phyloP scores from a whole-genome alignment of 2,888 invertebrate species.

The Eupithecia subfuscata region DNA sequence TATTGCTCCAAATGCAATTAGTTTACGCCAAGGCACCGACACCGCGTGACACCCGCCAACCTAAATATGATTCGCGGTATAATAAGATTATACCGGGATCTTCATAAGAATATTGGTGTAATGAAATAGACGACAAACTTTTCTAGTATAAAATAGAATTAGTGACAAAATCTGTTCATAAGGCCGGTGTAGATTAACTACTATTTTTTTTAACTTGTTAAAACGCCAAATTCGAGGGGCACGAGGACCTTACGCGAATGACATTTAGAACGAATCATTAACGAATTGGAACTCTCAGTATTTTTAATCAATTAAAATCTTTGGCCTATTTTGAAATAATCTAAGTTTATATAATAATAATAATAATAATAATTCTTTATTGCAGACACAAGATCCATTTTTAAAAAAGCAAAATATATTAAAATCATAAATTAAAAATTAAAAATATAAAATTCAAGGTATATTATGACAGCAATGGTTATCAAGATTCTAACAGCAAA shows the following conservation, averaged over 20 bases:
- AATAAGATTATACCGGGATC: slow-evolving; percentile 74
- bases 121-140: slow-evolving; percentile 56
- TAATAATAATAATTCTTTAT: no score
- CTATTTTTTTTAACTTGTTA: not conserved
- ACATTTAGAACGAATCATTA: not conserved
- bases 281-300: not conserved
- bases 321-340: not conserved
- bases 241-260: not conserved
- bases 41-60: slow-evolving; percentile 73
- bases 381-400: no score
- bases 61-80: slow-evolving; percentile 77
- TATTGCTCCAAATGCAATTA: slow-evolving; percentile 79
- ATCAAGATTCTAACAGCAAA: slow-evolving; percentile 23
- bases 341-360: not conserved
- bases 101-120: slow-evolving; percentile 70
- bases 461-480: slow-evolving; percentile 4
- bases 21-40: slow-evolving; percentile 67
- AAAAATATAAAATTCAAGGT: no score
- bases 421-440: no score
- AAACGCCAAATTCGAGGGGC: not conserved
- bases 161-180: not conserved
- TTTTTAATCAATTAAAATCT: not conserved
- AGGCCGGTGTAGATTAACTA: not conserved
- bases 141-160: slow-evolving; percentile 31
- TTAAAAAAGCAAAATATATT: no score